phyloP scores from a whole-genome alignment of 2,888 invertebrate species.

The Lucinisca nassula region DNA sequence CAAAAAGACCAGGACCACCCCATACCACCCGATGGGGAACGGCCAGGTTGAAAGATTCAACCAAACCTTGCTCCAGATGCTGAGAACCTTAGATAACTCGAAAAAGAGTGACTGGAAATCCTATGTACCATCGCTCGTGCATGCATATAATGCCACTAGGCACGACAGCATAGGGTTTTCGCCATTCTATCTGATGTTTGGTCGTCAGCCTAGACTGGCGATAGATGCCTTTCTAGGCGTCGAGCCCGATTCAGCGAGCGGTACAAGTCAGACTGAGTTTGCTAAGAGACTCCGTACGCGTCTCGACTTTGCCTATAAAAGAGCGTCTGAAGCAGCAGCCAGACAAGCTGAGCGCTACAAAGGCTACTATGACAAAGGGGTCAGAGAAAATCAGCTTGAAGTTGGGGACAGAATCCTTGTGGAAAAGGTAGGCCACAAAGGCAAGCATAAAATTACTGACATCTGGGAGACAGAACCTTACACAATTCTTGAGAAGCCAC shows the following conservation, averaged over 20 bases:
- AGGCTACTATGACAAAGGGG: not conserved
- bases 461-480: no score
- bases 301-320: not conserved
- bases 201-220: conserved; percentile 41
- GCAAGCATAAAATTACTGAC: no score
- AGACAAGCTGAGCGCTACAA: not conserved
- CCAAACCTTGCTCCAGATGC: conserved; percentile 31
- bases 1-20: conserved; percentile 42
- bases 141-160: conserved; percentile 36
- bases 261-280: not conserved
- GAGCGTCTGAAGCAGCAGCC: not conserved
- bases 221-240: conserved; percentile 26
- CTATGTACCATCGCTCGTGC: conserved; percentile 7
- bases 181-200: conserved; percentile 50
- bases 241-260: no score
- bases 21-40: conserved; percentile 61
- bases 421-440: no score
- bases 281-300: not conserved
- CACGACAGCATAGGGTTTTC: conserved; percentile 42
- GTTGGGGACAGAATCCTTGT: no score
- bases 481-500: no score
- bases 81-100: conserved; percentile 15
- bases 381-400: no score
- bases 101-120: conserved; percentile 42
- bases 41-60: conserved; percentile 55